phyloP scores from a whole-genome alignment of 2,113 vertebrate species.

The Xenotilapia leptura region DNA sequence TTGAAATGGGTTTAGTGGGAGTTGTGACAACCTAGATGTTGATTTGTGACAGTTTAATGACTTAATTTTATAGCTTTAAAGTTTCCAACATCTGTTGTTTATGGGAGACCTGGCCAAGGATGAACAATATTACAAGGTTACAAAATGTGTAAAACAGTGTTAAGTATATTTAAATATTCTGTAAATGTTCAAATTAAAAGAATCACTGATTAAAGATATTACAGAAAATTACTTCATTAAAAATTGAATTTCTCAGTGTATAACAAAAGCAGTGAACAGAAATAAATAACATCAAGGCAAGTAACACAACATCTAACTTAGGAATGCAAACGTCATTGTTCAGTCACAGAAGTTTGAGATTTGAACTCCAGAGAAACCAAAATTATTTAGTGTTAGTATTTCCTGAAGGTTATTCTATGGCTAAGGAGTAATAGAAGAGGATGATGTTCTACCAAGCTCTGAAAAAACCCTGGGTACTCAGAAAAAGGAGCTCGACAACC shows the following conservation, averaged over 20 bases:
- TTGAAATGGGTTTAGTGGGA: neutral
- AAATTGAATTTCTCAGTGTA: rapidly evolving
- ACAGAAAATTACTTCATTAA: neutral
- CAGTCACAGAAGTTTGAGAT: neutral
- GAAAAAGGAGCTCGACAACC: neutral
- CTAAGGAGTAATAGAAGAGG: neutral
- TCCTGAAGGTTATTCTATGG: neutral
- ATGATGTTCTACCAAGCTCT: neutral
- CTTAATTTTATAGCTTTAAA: neutral
- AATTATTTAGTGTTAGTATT: neutral
- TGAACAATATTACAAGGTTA: neutral
- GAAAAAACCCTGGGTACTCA: neutral
- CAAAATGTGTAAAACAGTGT: neutral
- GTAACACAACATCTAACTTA: neutral
- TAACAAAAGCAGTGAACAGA: neutral
- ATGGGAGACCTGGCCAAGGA: neutral
- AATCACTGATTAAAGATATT: neutral
- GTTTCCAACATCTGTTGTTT: neutral
- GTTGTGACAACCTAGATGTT: neutral
- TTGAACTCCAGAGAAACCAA: neutral
- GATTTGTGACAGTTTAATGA: neutral
- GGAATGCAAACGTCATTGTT: neutral
- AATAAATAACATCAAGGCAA: neutral
- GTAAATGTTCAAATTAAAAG: rapidly evolving
- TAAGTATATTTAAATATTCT: neutral